Percentiles rank a stretch among this genome's conserved stretches.
Evolutionary conservation across 64 coral and sea anemone species (phyloP).

Genomic region (Stichodactyla mertensii): DNA sequence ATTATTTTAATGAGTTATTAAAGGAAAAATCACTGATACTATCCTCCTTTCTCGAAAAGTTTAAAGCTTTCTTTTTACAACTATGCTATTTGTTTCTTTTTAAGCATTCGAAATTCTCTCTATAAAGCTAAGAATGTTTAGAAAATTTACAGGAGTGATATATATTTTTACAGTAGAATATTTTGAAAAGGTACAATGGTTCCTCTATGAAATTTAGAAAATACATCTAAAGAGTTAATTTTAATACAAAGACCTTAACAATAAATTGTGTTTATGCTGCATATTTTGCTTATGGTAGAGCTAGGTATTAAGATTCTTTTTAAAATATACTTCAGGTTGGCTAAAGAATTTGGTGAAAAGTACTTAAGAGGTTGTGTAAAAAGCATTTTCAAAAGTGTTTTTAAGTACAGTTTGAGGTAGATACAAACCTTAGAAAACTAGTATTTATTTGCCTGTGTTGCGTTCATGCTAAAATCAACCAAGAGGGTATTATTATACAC

Average conservation of each 20-base stretch:
- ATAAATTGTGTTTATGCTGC: neutral
- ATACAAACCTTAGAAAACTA: conserved; percentile 10
- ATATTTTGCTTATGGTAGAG: neutral
- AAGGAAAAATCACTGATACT: too few species aligned
- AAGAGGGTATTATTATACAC: too few species aligned
- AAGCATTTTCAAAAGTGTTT: neutral
- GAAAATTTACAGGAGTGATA: neutral
- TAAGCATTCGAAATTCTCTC: neutral
- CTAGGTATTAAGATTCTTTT: neutral
- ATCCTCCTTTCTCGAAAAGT: too few species aligned
- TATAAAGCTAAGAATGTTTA: neutral
- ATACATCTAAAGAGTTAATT: neutral
- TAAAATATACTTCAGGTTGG: conserved; percentile 9
- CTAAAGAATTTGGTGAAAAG: conserved; percentile 10
- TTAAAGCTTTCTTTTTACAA: too few species aligned
- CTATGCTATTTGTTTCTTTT: neutral
- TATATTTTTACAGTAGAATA: neutral
- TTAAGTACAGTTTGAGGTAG: neutral
- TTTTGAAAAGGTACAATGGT: neutral
- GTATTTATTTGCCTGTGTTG: too few species aligned
- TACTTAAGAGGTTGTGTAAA: neutral
- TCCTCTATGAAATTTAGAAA: neutral
- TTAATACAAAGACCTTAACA: neutral
- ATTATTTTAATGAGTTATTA: too few species aligned
- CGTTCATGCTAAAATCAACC: too few species aligned